Evolutionary conservation across 1,140 invertebrate species (phyloP), one percentile per base, ranked within the genome.

Genomic region (Thrips palmi): DNA sequence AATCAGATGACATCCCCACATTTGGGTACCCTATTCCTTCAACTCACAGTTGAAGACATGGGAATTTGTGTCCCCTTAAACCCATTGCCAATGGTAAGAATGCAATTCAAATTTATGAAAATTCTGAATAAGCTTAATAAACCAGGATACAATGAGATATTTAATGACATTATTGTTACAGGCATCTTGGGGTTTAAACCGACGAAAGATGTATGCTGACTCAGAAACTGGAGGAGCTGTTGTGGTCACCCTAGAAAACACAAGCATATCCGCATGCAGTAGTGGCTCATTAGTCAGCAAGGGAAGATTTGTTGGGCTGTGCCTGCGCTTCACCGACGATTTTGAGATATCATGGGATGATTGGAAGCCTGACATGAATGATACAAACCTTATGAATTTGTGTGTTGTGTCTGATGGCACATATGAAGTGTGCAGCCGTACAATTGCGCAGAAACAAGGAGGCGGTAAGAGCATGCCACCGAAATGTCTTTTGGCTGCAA

Each of bases 351-450:
- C 84, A 22, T 61, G 92, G 45, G 89, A 96, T 55, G 91, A 97
- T 54, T 97, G 92, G 92, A 94, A 94, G 58, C 92, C 92, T 4
- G 79, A 87, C 50, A 71, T 75, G 49, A 71, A 62, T 22, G 83
- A 91, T 51, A 67, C 72, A 7, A 70, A 64, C 40, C 76, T 88
- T 31, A 88, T 91, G 82, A 97, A 97, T 63, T 70, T 93, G 18
- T 94, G 89, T 57, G 77, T 87, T 31, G 92, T 97, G 5, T 92
- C 87, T n/a, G 87, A 94, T 58, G 92, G 92, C 19, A 96, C 91
- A 7, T 97, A 94, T 54, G 89, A 96, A 66, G 85, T 96, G 1
- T 94, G 89, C 58, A 93, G 87, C 42, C 65, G 83, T 42, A 94
- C 89, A 22, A 78, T 81, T 4, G 75, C 78, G 23, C 79, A 78